Evolutionary conservation across 2,888 invertebrate species (phyloP).

Genomic region (Lissocephala sabroskyi): DNA sequence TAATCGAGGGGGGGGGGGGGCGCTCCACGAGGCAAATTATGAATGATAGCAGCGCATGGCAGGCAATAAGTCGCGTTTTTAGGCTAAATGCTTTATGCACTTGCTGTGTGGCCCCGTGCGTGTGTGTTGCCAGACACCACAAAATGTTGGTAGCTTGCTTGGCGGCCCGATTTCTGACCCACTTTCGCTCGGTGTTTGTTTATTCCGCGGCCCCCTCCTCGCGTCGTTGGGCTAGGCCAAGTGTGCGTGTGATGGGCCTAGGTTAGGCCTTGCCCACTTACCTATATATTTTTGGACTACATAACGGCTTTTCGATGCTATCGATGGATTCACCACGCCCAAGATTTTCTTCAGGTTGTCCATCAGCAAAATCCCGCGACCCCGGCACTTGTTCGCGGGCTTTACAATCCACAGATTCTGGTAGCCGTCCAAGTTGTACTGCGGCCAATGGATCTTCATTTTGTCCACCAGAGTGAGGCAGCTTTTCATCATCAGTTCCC

Average conservation of each 20-base stretch:
- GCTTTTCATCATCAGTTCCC: constrained; percentile 67
- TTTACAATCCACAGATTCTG: constrained; percentile 96
- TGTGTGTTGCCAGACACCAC: constrained; percentile 32
- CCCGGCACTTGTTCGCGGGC: constrained; percentile 94
- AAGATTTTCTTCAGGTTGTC: constrained; percentile 90
- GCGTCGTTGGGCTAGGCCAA: not conserved
- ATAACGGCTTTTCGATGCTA: constrained; percentile 82
- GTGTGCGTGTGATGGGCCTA: constrained; percentile 2
- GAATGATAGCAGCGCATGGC: constrained; percentile 13
- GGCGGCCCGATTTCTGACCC: constrained; percentile 49
- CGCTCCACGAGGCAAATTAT: constrained; percentile 18
- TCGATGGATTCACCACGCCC: constrained; percentile 80
- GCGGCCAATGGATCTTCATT: constrained; percentile 84
- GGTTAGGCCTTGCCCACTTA: constrained; percentile 70
- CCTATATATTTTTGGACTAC: constrained; percentile 97
- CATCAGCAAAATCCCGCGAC: constrained; percentile 90
- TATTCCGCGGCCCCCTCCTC: not conserved
- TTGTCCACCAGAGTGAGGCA: constrained; percentile 78
- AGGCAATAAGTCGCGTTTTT: constrained; percentile 34
- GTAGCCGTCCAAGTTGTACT: constrained; percentile 86
- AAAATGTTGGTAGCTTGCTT: not conserved
- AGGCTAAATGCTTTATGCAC: constrained; percentile 28
- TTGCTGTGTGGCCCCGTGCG: constrained; percentile 17
- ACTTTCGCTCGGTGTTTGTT: constrained; percentile 20
- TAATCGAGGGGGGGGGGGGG: not conserved